Conservation (phyloP, 2,113 vertebrate genomes). For the Naja naja region DNA sequence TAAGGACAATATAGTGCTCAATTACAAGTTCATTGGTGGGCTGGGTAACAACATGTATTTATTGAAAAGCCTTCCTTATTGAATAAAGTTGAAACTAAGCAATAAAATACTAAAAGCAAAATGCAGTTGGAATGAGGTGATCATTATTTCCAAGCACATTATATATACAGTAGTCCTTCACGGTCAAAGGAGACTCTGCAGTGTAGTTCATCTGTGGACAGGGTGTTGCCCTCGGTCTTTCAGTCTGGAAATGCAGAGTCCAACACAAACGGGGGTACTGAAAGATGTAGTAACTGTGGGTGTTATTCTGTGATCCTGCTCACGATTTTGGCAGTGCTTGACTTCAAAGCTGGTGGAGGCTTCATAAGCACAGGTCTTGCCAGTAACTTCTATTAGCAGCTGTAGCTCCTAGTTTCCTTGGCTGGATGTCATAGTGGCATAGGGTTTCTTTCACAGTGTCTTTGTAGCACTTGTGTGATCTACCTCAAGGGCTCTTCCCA, state of each 20-base stretch:
- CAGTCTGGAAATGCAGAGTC: neutral
- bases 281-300: neutral
- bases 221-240: neutral
- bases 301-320: neutral
- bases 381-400: neutral
- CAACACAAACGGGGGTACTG: neutral
- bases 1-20: slow-evolving; percentile 22
- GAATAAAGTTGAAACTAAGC: slow-evolving; percentile 15
- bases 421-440: neutral
- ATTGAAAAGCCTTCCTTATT: slow-evolving; percentile 10
- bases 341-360: neutral
- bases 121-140: neutral
- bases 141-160: slow-evolving; percentile 25
- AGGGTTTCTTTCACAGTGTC: neutral
- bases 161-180: neutral
- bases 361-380: neutral
- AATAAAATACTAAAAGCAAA: neutral
- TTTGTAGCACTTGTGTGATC: neutral
- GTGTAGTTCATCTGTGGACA: neutral
- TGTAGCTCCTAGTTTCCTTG: neutral
- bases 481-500: neutral
- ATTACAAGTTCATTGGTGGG: neutral
- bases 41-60: slow-evolving; percentile 28
- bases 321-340: neutral
- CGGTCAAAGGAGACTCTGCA: neutral